Base-by-base conservation (phyloP, 2,797 vertebrate genomes). In the Pteropus rufus region DNA sequence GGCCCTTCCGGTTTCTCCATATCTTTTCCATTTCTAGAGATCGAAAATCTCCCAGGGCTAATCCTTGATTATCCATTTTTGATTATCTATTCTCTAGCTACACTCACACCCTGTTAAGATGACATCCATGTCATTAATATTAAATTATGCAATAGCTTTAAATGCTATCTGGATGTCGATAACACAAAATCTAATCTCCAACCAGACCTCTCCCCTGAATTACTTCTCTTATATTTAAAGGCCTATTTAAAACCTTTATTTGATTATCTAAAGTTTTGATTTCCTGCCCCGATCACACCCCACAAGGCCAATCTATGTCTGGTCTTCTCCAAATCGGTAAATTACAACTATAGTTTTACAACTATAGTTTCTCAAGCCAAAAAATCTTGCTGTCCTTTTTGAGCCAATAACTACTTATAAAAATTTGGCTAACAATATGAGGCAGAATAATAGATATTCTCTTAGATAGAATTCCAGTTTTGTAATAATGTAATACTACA, bases 171-270 rank as follows among this genome's bases (percentile, higher is more conserved):
- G 52, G 49, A 56, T 54, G 7, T 31, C 49, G 67, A 92, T 81
- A 80, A 54, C 34, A 69, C 39, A 19, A 91, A 92, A 72, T 39
- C 69, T 93, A 77, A 84, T 93, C 92, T 92, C 80, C 46, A 93
- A 62, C 41, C 82, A 80, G 31, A 46, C 31, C 31, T 82, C 31
- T 39, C 26, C 19, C 11, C 39, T 70, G 58, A 85, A 64, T 93
- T 82, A 73, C 54, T 92, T 92, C 60, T 86, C 29, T 69, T 49
- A 7, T 77, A 58, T 77, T 75, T 67, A 58, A 58, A 9, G 12
- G 5, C 11, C 44, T 72, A n/a, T 69, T 84, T 31, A 75, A 75
- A n/a, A 62, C 92, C 77, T 70, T 39, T 15, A 29, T 39, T 90
- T 34, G 34, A 82, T 92, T 91, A 88, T 85, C 70, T 80, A 46